Base-by-base conservation (phyloP, 2,113 vertebrate species). In the Picathartes gymnocephalus region DNA sequence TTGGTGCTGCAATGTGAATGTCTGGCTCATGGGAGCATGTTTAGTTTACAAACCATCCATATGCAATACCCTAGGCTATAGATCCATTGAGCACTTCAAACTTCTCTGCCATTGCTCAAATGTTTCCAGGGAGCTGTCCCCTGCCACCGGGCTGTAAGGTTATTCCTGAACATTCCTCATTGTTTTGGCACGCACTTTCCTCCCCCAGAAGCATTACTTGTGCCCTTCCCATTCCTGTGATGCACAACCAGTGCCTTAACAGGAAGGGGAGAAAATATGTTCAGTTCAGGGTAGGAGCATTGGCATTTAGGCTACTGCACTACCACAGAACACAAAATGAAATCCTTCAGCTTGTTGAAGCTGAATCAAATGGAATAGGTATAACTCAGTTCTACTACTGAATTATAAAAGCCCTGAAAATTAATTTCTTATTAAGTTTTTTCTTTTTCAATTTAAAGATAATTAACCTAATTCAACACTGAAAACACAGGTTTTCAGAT, bases 161-260 rank as follows among this genome's bases (percentile, higher is more conserved):
- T 92, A 91, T 95, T 95, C 92, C 81, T 94, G 50, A 95, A 91
- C 53, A 92, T 96, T 91, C 95, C 82, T 93, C 61, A 54, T 3
- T 45, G 22, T 47, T 91, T 64, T 80, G 54, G 47, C 13, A 7
- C 64, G 48, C 40, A 88, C 81, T 95, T 94, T 88, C 42, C 92
- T 91, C 54, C 91, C 82, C 89, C 1, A 61, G 18, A 93, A 65
- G 40, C 37, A 61, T 50, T 70, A 17, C 57, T 89, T n/a, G 56
- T 87, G 45, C 44, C 68, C 30, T 89, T 53, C 50, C 33, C 27
- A 33, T 56, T 58, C 47, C 40, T 62, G 51, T 91, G 73, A 56
- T 72, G 53, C 47, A 82, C 18, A 39, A 31, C 22, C 85, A 70
- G 25, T 72, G 33, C 33, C 40, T 90, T 69, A 82, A 69, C 33